These are phyloP conservation scores for Lutjanus erythropterus DNA, from an alignment of 2,113 vertebrate genomes.

Conservation along the genomic window DNA sequence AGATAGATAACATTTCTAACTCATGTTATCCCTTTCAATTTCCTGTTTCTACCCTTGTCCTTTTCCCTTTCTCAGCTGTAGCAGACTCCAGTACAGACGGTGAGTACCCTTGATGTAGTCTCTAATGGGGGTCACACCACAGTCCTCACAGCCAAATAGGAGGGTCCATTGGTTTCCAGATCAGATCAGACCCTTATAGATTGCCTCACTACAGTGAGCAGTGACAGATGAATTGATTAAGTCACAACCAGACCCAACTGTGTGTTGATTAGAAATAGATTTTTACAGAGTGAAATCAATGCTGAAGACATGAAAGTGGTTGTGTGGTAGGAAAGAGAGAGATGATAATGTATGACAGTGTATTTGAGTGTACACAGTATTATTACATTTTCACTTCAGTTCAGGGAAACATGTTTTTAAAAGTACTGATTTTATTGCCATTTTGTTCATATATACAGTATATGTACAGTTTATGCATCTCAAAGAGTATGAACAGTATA, in stretches of 20 bases:
- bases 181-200: conserved; percentile 9
- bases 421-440: too few relatives aligned
- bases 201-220: not conserved
- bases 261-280: not conserved
- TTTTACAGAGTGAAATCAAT: conserved; percentile 10
- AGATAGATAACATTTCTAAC: not conserved
- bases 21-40: not conserved
- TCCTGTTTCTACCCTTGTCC: conserved; percentile 13
- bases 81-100: conserved; percentile 63
- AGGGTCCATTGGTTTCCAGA: conserved; percentile 10
- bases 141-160: not conserved
- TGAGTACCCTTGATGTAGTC: conserved; percentile 66
- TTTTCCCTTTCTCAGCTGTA: conserved; percentile 54
- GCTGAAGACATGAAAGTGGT: not conserved
- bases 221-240: conserved; percentile 14
- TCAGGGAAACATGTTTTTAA: too few relatives aligned
- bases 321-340: not conserved
- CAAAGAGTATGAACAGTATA: too few relatives aligned
- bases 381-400: too few relatives aligned
- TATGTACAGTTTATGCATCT: too few relatives aligned
- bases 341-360: not conserved
- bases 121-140: conserved; percentile 15
- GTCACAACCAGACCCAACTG: not conserved
- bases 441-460: too few relatives aligned
- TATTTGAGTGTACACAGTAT: too few relatives aligned